Base-by-base conservation (phyloP, 2,113 vertebrate species). In the Panthera uncia region DNA sequence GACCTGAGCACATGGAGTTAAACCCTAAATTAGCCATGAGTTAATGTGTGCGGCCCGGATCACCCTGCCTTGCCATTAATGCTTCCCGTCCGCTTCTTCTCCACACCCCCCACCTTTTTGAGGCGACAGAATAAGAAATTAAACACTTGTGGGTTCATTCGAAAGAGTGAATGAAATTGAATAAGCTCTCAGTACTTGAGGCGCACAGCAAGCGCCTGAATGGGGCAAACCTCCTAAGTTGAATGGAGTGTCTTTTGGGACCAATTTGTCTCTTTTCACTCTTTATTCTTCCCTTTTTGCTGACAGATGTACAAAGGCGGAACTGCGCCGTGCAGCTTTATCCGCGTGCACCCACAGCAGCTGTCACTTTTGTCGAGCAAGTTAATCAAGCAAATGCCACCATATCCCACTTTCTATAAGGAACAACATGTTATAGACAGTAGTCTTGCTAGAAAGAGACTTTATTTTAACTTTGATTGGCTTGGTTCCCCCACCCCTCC, bases 311-410 rank as follows among this genome's bases (percentile, higher is more conserved):
- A 99, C 99, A 99, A 99, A 99, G 99, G 99, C 99, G 99, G 99
- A 99, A 99, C 99, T 99, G 99, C 99, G 99, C 99, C 99, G 99
- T 99, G 99, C 99, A 99, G 99, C 99, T 99, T 99, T 99, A 99
- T 99, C 99, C 99, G 99, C 99, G 99, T 99, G 99, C 99, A 99
- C 99, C 99, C 99, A 98, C 99, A 99, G 99, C 99, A 99, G 99
- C 99, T 99, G 99, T 99, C 99, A 99, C 99, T 99, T 99, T 99
- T 99, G 99, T 99, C 99, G 98, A 99, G 99, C 99, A 99, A 99
- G 99, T 99, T 99, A 99, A 99, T 99, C 99, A 99, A 99, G 99
- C 99, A 99, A 99, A 99, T 99, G 99, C 99, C 99, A 99, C 99
- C 99, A 99, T 99, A 99, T 99, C 99, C 99, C 99, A 99, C 99